Percentiles rank a stretch among this genome's conserved stretches.
phyloP scores from a whole-genome alignment of 2,888 invertebrate species.

The Venusia cambrica region DNA sequence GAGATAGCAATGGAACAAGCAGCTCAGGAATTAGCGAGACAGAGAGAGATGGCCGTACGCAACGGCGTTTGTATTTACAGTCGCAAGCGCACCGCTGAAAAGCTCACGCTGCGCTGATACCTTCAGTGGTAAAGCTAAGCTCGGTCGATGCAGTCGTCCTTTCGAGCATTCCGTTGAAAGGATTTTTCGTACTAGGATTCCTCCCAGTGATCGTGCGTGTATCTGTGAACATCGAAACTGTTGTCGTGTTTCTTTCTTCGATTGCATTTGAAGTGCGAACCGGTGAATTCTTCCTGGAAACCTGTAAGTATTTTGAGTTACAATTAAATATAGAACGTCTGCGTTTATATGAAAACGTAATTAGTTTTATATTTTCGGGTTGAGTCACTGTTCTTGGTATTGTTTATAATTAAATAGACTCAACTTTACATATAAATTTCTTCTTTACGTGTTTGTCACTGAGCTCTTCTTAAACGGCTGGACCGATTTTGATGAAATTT shows the following conservation, averaged over 20 bases:
- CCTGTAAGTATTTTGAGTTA: slow-evolving; percentile 75
- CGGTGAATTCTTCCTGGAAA: slow-evolving; percentile 50
- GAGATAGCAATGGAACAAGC: slow-evolving; percentile 39
- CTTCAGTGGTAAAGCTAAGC: slow-evolving; percentile 67
- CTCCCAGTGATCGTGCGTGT: slow-evolving; percentile 49
- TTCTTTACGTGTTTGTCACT: too few relatives aligned
- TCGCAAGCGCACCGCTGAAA: slow-evolving; percentile 72
- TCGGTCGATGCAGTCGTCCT: slow-evolving; percentile 47
- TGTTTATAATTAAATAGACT: slow-evolving; percentile 34
- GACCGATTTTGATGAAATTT: too few relatives aligned
- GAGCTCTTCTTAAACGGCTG: too few relatives aligned
- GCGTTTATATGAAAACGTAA: slow-evolving; percentile 69
- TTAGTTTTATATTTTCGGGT: slow-evolving; percentile 57
- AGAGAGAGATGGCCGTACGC: slow-evolving; percentile 45
- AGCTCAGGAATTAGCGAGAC: slow-evolving; percentile 9
- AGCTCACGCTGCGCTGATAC: slow-evolving; percentile 48
- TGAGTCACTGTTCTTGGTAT: slow-evolving; percentile 59
- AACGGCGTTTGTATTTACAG: slow-evolving; percentile 31
- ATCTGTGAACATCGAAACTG: slow-evolving; percentile 31
- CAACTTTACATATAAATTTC: neutral
- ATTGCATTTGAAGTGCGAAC: slow-evolving; percentile 42
- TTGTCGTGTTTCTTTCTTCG: slow-evolving; percentile 37
- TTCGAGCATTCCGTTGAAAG: slow-evolving; percentile 36
- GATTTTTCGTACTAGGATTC: slow-evolving; percentile 41
- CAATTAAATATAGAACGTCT: slow-evolving; percentile 75